Conservation (phyloP, 1,140 invertebrate genomes). For the Arctopsyche grandis region DNA sequence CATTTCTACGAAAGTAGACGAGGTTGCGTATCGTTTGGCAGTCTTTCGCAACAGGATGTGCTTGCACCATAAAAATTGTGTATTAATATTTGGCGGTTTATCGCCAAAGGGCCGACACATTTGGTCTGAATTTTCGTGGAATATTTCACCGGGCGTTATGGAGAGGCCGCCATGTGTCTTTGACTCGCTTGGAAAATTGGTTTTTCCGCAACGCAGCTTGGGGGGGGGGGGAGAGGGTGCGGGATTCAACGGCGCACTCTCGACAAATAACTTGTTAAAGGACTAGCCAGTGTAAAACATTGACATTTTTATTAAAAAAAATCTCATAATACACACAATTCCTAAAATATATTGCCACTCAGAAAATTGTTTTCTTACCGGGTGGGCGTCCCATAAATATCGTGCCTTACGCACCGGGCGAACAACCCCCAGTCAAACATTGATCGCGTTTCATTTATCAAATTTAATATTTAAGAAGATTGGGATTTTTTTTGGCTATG, state of each 20-base stretch:
- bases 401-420: neutral
- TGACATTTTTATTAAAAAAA: slow-evolving; percentile 44
- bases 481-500: too few relatives aligned
- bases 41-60: neutral
- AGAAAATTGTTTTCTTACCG: neutral
- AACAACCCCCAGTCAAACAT: neutral
- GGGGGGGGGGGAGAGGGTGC: neutral
- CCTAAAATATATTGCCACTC: slow-evolving; percentile 14
- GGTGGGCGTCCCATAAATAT: slow-evolving; percentile 4
- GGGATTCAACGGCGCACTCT: neutral
- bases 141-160: slow-evolving; percentile 27
- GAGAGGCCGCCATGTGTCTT: slow-evolving; percentile 40
- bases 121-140: slow-evolving; percentile 16
- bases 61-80: neutral
- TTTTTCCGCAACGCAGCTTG: slow-evolving; percentile 19
- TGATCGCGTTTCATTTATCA: neutral
- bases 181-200: slow-evolving; percentile 38
- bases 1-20: too few relatives aligned
- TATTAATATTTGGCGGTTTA: slow-evolving; percentile 19
- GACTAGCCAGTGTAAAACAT: slow-evolving; percentile 30
- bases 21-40: too few relatives aligned
- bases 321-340: slow-evolving; percentile 17
- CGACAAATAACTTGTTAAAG: slow-evolving; percentile 41
- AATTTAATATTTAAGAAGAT: neutral
- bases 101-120: neutral